Conservation (phyloP, 2,888 invertebrate species). For the Hyposoter didymator region DNA sequence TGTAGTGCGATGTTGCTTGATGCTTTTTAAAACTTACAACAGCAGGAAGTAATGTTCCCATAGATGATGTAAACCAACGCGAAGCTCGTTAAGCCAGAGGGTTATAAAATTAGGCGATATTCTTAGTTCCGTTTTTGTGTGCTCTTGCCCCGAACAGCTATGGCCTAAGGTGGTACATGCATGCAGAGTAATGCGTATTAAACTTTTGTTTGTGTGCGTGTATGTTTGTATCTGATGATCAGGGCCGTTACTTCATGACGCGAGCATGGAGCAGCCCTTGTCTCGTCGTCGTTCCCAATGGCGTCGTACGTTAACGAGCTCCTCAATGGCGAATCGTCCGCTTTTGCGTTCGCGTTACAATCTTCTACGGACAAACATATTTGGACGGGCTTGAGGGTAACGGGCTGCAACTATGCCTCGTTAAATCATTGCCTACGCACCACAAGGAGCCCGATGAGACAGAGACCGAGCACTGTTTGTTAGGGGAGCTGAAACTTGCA, state of each 20-base stretch:
- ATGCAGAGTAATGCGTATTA: background rate
- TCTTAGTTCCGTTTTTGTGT: constrained; percentile 44
- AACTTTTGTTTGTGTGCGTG: background rate
- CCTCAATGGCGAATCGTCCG: constrained; percentile 35
- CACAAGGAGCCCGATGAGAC: constrained; percentile 26
- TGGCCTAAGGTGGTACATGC: constrained; percentile 20
- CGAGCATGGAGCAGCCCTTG: constrained; percentile 38
- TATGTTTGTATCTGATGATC: background rate
- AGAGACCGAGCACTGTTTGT: constrained; percentile 54
- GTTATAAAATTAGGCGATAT: constrained; percentile 19
- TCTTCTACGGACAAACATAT: constrained; percentile 64
- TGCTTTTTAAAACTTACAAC: too few relatives aligned
- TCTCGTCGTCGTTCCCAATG: constrained; percentile 32
- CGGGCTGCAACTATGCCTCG: constrained; percentile 60
- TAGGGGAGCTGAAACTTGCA: constrained; percentile 46
- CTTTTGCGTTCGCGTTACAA: constrained; percentile 49
- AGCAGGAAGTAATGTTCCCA: too few relatives aligned
- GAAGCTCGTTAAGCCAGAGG: constrained; percentile 20
- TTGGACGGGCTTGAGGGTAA: constrained; percentile 52
- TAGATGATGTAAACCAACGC: constrained; percentile 1
- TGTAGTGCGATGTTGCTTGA: too few relatives aligned
- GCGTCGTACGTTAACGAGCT: constrained; percentile 59
- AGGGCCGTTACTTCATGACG: constrained; percentile 45
- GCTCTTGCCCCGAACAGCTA: constrained; percentile 32
- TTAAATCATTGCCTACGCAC: constrained; percentile 64